These are phyloP conservation scores for Raja brachyura DNA, from an alignment of 2,113 vertebrate genomes.

Conservation along the genomic window DNA sequence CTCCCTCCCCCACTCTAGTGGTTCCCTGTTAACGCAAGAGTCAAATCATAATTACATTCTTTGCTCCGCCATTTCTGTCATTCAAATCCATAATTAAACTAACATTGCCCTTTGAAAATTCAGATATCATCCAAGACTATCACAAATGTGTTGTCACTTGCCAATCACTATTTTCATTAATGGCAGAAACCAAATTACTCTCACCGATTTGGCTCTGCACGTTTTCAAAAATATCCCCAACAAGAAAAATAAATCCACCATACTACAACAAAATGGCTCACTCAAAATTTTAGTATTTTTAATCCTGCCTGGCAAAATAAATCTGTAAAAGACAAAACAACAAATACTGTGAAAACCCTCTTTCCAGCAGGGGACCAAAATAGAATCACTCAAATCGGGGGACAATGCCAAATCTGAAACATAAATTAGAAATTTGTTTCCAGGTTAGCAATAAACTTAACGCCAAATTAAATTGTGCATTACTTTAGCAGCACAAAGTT, in stretches of 20 bases:
- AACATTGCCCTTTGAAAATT: no score
- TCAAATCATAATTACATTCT: background rate
- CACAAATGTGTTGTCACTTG: background rate
- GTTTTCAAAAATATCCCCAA: background rate
- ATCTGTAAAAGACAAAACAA: background rate
- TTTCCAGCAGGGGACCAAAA: background rate
- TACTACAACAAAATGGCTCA: background rate
- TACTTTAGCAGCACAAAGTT: background rate
- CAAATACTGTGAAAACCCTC: no score
- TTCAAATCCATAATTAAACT: constrained; percentile 25
- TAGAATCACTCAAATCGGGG: background rate
- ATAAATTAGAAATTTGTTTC: background rate
- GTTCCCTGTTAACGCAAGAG: background rate
- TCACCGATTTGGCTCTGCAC: background rate
- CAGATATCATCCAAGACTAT: background rate
- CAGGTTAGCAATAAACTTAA: background rate
- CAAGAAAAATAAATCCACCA: background rate
- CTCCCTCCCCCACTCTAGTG: background rate
- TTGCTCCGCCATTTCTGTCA: background rate
- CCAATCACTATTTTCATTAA: background rate
- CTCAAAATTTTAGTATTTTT: background rate
- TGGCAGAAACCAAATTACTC: background rate
- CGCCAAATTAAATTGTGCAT: background rate
- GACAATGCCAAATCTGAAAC: background rate
- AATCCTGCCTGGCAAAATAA: background rate